Conservation (phyloP, 1,140 invertebrate genomes). For the Contarinia nasturtii region DNA sequence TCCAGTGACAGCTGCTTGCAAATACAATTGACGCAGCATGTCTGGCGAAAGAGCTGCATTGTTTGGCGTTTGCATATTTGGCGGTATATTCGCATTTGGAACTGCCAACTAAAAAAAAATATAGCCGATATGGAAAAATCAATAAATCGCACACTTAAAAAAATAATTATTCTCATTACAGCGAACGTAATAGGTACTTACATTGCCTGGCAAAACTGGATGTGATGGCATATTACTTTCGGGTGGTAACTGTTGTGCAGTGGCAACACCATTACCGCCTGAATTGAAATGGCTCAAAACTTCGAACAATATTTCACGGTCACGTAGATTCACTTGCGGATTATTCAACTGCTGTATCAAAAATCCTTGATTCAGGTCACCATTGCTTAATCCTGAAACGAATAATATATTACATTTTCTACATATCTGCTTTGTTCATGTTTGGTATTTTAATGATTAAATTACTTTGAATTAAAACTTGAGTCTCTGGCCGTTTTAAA, state of each 20-base stretch:
- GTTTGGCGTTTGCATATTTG: constrained; percentile 7
- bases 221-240: too few relatives aligned
- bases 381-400: constrained; percentile 38
- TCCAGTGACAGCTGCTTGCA: constrained; percentile 12
- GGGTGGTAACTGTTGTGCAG: background rate
- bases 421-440: too few relatives aligned
- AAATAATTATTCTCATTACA: too few relatives aligned
- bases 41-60: constrained; percentile 6
- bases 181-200: too few relatives aligned
- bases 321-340: constrained; percentile 44
- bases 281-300: constrained; percentile 36
- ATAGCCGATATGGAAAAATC: too few relatives aligned
- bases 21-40: constrained; percentile 12
- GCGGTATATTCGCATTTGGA: background rate
- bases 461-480: constrained; percentile 46
- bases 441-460: too few relatives aligned
- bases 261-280: too few relatives aligned
- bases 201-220: background rate
- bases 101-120: background rate
- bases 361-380: constrained; percentile 51
- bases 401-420: background rate
- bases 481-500: constrained; percentile 47
- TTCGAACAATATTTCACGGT: constrained; percentile 47
- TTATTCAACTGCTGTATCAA: constrained; percentile 54
- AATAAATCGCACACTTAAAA: too few relatives aligned